Evolutionary conservation across 2,797 vertebrate genomes (phyloP), one percentile per base, ranked within the genome.

Genomic region (Propithecus deckenii): DNA sequence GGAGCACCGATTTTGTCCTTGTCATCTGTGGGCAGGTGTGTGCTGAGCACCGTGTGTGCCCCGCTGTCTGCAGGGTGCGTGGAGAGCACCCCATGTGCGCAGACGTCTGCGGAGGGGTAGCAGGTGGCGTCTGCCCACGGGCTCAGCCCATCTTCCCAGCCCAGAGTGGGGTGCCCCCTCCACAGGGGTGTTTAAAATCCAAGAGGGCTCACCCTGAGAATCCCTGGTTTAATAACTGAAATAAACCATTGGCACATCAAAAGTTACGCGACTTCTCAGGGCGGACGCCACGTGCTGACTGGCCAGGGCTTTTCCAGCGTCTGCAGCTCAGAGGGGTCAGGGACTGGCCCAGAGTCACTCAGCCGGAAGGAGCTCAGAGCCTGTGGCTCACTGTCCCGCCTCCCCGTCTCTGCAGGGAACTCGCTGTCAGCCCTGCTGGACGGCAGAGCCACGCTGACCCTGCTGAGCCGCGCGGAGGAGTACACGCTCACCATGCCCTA

Each of bases 401-500:
- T 1, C 43, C 71, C 28, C 35, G 0, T 30, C 96, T 71, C 94
- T 96, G 30, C 91, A 99, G 99, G 99, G 81, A 99, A 99, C 98
- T 99, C 99, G 1, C 98, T 99, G 96, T 99, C 99, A 2, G 99
- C 99, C 0, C 99, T 99, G 97, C 98, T 99, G 97, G 99, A 99
- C 8, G 99, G 99, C 75, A 99, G 99, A 98, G 99, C 99, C 90
- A 99, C 99, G 28, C 99, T 99, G 76, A 98, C 98, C 30, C 99
- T 99, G 97, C 98, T 99, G 86, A 98, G 94, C 97, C 99, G 99
- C n/a, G 99, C 98, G 0, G 99, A 99, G 97, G 99, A 99, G 43
- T 99, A 99, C 86, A 96, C 99, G 88, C 99, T 99, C 98, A 99
- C 99, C 48, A 99, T 99, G 99, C 99, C 99, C 22, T 99, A 99